Evolutionary conservation across 92 coral and sea anemone genomes (phyloP), one percentile per base, ranked within the genome.

Genomic region (Porites divaricata): DNA sequence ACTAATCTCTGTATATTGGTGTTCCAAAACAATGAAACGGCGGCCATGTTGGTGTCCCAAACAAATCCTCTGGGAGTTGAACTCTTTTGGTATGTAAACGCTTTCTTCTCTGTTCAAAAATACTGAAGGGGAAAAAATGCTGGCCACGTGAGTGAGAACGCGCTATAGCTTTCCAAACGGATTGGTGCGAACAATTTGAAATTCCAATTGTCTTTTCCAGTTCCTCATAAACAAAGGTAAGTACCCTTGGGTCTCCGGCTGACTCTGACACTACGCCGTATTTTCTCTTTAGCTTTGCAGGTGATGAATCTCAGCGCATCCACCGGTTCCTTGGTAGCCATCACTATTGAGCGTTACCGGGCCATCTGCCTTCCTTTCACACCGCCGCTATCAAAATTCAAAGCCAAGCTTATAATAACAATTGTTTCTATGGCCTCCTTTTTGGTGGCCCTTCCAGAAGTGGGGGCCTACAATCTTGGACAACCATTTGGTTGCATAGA

Each of bases 361-460:
- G 98, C 98, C 20, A 96, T 96, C 15, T 95, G 98, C 74, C 89
- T 95, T 72, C 96, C 99, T 23, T 95, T 96, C 78, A 83, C 96
- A 21, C 89, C 89, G 2, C 96, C 98, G 4, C 85, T 96, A 28
- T 96, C 99, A 19, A 83, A 92, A 70, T 78, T 88, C 51, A 98
- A 96, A 74, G 99, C 99, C 26, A 91, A 95, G 79, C 92, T 96
- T 8, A 85, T 89, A 20, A 91, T 96, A 52, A 88, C 86, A 2
- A 67, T 95, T 6, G 98, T 96, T 17, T 96, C 98, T 90, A 77
- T 95, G 81, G 75, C 95, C 2, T 93, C 97, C 0, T 83, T 96
- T 20, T 88, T 96, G 41, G 88, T 95, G 9, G 98, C 98, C 9
- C 78, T 96, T 21, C 99, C 99, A 6, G 91, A 91, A 54, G 72